phyloP scores from a whole-genome alignment of 2,888 invertebrate genomes.

The Hyposoter didymator region DNA sequence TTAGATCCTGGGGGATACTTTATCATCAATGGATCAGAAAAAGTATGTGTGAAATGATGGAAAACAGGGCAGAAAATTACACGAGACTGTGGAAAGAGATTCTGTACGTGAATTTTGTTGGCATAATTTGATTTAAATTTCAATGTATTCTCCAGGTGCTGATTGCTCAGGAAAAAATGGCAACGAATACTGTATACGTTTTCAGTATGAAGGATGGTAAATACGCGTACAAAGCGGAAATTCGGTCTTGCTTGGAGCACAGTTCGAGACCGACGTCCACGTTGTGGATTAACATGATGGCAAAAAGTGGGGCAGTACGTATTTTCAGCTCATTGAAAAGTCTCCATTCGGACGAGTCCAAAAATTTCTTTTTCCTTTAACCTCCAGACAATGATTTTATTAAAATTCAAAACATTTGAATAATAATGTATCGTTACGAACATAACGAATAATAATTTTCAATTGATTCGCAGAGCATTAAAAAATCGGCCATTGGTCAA shows the following conservation, averaged over 20 bases:
- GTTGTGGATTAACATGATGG: constrained; percentile 99
- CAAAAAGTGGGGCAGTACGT: constrained; percentile 93
- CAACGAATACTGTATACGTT: constrained; percentile 99
- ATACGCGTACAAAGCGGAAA: constrained; percentile 99
- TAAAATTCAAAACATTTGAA: neutral
- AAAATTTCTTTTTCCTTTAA: neutral
- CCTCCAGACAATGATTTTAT: neutral
- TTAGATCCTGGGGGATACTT: constrained; percentile 99
- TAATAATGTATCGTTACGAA: neutral
- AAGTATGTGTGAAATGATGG: constrained; percentile 85
- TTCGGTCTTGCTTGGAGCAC: constrained; percentile 96
- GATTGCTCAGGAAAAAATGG: constrained; percentile 99
- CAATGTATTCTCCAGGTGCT: constrained; percentile 86
- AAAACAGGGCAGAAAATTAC: neutral
- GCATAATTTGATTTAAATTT: constrained; percentile 1
- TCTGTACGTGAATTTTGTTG: neutral
- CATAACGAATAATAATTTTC: constrained; percentile 5
- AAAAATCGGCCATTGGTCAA: constrained; percentile 99
- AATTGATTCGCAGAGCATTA: constrained; percentile 90
- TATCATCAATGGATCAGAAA: constrained; percentile 99
- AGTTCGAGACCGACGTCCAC: constrained; percentile 98
- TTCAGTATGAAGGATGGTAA: constrained; percentile 99
- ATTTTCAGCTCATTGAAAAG: neutral
- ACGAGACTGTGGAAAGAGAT: neutral
- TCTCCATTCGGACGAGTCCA: neutral